These are phyloP conservation scores for Platyrinchus mystaceus DNA, from an alignment of 2,797 vertebrate genomes.

Conservation along the genomic window DNA sequence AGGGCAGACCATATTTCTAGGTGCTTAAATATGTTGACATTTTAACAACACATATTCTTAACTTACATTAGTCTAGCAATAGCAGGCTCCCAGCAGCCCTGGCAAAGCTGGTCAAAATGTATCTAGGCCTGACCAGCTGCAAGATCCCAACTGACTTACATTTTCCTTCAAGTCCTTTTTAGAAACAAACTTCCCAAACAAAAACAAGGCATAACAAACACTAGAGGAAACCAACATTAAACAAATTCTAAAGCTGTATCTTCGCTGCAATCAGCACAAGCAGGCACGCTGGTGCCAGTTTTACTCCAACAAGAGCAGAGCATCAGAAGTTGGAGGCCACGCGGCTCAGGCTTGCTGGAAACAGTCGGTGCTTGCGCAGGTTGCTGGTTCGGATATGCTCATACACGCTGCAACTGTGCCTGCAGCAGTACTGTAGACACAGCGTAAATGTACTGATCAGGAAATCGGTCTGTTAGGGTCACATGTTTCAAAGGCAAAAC, in stretches of 20 bases:
- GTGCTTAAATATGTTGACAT: background rate
- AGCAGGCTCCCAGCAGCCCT: background rate
- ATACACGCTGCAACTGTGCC: background rate
- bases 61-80: background rate
- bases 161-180: background rate
- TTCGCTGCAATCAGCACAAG: background rate
- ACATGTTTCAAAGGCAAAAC: background rate
- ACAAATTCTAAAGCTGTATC: background rate
- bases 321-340: background rate
- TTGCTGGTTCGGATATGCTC: background rate
- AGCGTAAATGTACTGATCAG: background rate
- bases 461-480: background rate
- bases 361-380: background rate
- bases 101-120: background rate
- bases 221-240: background rate
- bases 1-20: background rate
- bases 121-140: background rate
- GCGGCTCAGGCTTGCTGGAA: background rate
- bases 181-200: background rate
- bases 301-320: background rate
- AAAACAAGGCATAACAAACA: background rate
- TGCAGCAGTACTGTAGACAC: background rate
- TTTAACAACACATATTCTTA: background rate
- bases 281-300: background rate
- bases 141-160: background rate